Evolutionary conservation across 2,113 vertebrate genomes (phyloP).

Genomic region (Osmerus eperlanus): DNA sequence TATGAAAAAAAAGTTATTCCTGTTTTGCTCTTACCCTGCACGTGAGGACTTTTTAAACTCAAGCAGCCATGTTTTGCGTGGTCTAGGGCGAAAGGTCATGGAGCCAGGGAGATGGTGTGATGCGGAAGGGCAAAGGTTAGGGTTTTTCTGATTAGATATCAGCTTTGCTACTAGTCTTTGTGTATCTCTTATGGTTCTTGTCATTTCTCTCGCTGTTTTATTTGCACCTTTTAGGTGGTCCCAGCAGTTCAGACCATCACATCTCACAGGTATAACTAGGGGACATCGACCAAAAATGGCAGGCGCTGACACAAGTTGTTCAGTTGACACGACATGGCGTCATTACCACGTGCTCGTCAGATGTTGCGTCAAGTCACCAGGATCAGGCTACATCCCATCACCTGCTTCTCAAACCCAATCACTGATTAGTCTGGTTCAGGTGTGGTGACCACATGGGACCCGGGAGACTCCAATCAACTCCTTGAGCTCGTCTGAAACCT

Average conservation of each 20-base stretch:
- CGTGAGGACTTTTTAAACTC: conserved; percentile 24
- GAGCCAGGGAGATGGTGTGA: conserved; percentile 17
- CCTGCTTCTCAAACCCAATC: conserved; percentile 1
- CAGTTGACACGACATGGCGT: no score
- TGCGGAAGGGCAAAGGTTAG: background rate
- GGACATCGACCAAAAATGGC: no score
- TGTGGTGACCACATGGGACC: conserved; percentile 11
- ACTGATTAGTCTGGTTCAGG: conserved; percentile 24
- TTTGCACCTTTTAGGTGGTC: background rate
- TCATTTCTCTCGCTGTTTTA: background rate
- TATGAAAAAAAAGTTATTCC: conserved; percentile 7
- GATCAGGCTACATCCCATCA: background rate
- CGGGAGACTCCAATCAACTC: conserved; percentile 24
- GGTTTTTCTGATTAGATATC: background rate
- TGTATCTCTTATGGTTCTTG: background rate
- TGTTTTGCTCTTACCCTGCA: conserved; percentile 45
- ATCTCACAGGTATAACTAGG: no score
- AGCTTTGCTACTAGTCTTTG: background rate
- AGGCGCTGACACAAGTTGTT: no score
- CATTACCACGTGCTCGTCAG: no score
- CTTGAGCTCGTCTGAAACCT: conserved; percentile 34
- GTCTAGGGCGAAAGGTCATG: conserved; percentile 19
- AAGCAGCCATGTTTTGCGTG: conserved; percentile 19
- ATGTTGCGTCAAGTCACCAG: no score
- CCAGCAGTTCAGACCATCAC: no score